Evolutionary conservation across 2,113 vertebrate genomes (phyloP).

Genomic region (Ophiodon elongatus): DNA sequence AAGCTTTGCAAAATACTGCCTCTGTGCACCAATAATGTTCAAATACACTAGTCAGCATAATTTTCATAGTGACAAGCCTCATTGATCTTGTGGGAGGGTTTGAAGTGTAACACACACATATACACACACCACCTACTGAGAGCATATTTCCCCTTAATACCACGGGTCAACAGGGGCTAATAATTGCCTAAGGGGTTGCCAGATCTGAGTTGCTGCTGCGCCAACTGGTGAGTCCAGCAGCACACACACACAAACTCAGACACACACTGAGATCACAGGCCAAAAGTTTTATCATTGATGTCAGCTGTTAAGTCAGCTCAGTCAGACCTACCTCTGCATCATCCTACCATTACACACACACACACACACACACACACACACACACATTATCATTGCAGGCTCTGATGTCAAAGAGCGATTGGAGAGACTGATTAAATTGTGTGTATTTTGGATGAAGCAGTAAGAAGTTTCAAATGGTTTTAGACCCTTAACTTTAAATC

Average conservation of each 20-base stretch:
- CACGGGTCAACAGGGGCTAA: conserved; percentile 47
- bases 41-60: conserved; percentile 18
- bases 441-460: conserved; percentile 29
- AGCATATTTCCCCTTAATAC: conserved; percentile 48
- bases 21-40: conserved; percentile 26
- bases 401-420: conserved; percentile 28
- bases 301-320: conserved; percentile 63
- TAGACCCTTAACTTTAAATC: neutral
- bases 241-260: conserved; percentile 16
- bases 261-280: conserved; percentile 44
- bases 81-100: conserved; percentile 31
- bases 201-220: conserved; percentile 33
- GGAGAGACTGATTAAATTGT: conserved; percentile 11
- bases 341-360: conserved; percentile 32
- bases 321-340: conserved; percentile 14
- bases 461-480: conserved; percentile 3
- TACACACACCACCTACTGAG: conserved; percentile 37
- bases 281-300: conserved; percentile 63
- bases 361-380: conserved; percentile 22
- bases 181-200: conserved; percentile 54
- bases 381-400: conserved; percentile 24
- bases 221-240: conserved; percentile 54
- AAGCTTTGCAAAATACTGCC: conserved; percentile 12
- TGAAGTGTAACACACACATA: conserved; percentile 27
- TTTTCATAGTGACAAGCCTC: conserved; percentile 46